phyloP scores from a whole-genome alignment of 37 sponge, comb jelly and placozoan species.

The Petrosia ficiformis region DNA sequence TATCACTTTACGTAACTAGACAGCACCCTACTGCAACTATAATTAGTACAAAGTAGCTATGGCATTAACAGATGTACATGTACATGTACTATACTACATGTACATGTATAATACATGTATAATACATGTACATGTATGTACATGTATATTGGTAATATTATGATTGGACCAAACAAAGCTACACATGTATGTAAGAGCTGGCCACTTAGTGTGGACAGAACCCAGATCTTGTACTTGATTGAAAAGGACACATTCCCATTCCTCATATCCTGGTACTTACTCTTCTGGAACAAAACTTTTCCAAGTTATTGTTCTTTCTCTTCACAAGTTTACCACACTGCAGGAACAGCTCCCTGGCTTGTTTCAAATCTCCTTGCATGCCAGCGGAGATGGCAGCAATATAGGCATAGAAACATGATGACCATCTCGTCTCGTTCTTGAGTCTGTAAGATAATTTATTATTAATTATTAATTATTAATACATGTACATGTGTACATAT shows the following conservation, averaged over 20 bases:
- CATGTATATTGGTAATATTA: background rate
- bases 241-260: too few species aligned
- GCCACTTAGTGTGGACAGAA: too few species aligned
- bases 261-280: too few species aligned
- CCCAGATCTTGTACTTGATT: too few species aligned
- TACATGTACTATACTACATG: background rate
- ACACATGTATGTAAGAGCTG: too few species aligned
- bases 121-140: background rate
- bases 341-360: constrained; percentile 68
- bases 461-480: background rate
- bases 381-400: constrained; percentile 75
- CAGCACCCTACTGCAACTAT: too few species aligned
- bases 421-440: constrained; percentile 93
- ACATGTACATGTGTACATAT: constrained; percentile 4
- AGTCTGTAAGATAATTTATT: constrained; percentile 28
- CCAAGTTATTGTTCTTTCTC: constrained; percentile 70
- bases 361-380: constrained; percentile 51
- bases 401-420: constrained; percentile 83
- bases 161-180: too few species aligned
- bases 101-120: background rate
- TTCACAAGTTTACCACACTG: constrained; percentile 68
- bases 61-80: background rate
- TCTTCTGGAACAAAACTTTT: constrained; percentile 73
- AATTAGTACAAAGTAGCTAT: too few species aligned
- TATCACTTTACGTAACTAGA: too few species aligned